phyloP scores from a whole-genome alignment of 1,140 invertebrate species.

The Diuraphis noxia region DNA sequence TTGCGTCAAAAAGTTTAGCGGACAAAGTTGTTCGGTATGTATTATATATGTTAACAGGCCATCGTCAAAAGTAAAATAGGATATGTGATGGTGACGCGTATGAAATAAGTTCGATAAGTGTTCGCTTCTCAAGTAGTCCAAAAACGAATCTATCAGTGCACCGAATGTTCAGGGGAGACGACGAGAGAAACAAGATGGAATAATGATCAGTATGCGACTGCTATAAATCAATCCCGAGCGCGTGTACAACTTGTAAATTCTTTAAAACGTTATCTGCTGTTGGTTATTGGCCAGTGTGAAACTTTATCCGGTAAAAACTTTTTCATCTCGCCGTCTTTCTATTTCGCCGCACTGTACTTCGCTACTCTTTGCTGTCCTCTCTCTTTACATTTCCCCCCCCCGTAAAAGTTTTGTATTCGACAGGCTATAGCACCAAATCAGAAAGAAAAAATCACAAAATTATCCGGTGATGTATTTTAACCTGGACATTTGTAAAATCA shows the following conservation, averaged over 20 bases:
- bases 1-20: constrained; percentile 1
- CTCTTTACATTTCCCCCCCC: not conserved
- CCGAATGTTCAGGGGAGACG: not conserved
- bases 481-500: not conserved
- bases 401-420: constrained; percentile 10
- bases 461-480: not conserved
- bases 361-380: not conserved
- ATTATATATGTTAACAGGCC: not conserved
- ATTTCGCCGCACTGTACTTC: not conserved
- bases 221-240: constrained; percentile 45
- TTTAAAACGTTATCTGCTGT: constrained; percentile 28
- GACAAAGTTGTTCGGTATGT: not conserved
- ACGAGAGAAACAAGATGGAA: constrained; percentile 15
- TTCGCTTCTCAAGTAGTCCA: constrained; percentile 12
- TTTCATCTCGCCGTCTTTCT: not conserved
- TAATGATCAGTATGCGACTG: constrained; percentile 5
- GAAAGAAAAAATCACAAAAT: not conserved
- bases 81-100: not conserved
- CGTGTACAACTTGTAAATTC: constrained; percentile 45
- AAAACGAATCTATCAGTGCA: constrained; percentile 36
- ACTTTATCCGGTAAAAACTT: constrained; percentile 29
- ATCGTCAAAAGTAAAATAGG: not conserved
- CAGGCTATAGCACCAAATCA: not conserved
- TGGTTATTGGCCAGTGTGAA: constrained; percentile 37
- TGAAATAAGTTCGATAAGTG: constrained; percentile 1